Percentiles rank a stretch among this genome's conserved stretches.
These are phyloP conservation scores for Latrodectus geometricus DNA, from an alignment of 1,140 invertebrate species.

Conservation along the genomic window DNA sequence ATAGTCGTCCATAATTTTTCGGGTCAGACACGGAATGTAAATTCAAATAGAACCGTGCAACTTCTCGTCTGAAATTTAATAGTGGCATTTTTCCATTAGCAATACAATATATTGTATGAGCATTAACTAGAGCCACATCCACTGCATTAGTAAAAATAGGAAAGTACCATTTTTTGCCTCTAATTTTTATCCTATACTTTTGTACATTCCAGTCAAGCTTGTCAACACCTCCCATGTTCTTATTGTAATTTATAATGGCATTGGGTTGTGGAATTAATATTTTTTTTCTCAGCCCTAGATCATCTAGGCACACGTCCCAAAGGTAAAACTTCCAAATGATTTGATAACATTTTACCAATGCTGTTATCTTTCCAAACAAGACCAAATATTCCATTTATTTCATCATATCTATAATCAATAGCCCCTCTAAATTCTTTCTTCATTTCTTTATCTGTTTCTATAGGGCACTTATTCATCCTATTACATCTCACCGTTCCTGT, in stretches of 20 bases:
- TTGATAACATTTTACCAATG: no score
- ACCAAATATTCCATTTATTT: no score
- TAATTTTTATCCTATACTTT: slow-evolving; percentile 41
- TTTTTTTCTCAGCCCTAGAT: no score
- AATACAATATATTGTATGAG: slow-evolving; percentile 42
- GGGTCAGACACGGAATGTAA: slow-evolving; percentile 38
- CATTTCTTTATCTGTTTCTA: slow-evolving; percentile 36
- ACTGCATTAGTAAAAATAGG: slow-evolving; percentile 40
- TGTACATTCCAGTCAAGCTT: slow-evolving; percentile 36
- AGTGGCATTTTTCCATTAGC: slow-evolving; percentile 39
- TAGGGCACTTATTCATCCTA: slow-evolving; percentile 42
- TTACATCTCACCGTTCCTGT: slow-evolving; percentile 38
- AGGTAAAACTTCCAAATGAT: no score
- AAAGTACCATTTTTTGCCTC: slow-evolving; percentile 40
- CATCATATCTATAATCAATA: no score
- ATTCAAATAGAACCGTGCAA: slow-evolving; percentile 41
- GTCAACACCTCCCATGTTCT: no score
- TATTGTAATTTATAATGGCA: no score
- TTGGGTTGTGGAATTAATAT: no score
- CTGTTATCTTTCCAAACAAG: no score
- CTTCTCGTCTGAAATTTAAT: slow-evolving; percentile 40
- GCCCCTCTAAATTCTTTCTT: no score
- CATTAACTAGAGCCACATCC: slow-evolving; percentile 41
- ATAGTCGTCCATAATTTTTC: slow-evolving; percentile 38
- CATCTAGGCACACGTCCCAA: no score